phyloP scores from a whole-genome alignment of 92 coral and sea anemone species.

The Scolanthus callimorphus region DNA sequence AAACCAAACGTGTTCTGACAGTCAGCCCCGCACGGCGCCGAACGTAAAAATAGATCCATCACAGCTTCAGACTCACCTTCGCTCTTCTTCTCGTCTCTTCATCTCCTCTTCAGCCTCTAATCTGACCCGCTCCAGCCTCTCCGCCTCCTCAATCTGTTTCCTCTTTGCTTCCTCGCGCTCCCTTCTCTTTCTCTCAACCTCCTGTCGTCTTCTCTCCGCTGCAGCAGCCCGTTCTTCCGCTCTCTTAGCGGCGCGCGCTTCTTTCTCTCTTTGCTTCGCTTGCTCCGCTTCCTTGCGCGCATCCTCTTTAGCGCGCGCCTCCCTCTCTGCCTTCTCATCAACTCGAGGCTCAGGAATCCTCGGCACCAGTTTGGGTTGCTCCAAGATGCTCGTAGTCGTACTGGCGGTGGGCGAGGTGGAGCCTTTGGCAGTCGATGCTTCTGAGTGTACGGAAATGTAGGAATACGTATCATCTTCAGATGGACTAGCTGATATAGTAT shows the following conservation, averaged over 20 bases:
- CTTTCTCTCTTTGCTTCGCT: conserved; percentile 59
- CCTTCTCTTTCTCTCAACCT: conserved; percentile 91
- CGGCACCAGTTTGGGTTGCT: conserved; percentile 61
- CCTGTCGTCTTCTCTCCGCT: conserved; percentile 90
- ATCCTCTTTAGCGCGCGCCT: conserved; percentile 18
- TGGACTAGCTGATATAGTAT: conserved; percentile 34
- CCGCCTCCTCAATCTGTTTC: conserved; percentile 82
- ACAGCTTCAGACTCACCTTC: no score
- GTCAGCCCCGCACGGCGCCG: no score
- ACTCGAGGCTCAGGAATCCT: conserved; percentile 46
- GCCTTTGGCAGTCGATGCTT: conserved; percentile 28
- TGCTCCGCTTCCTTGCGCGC: conserved; percentile 34
- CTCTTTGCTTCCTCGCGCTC: conserved; percentile 93
- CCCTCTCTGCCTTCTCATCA: conserved; percentile 18
- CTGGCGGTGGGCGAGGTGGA: conserved; percentile 22
- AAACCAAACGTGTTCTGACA: no score
- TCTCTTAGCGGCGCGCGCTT: conserved; percentile 77
- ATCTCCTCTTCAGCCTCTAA: conserved; percentile 87
- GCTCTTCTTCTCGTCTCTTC: conserved; percentile 80
- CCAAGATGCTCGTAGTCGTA: conserved; percentile 21
- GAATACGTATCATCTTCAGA: conserved; percentile 31
- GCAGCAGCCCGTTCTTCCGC: conserved; percentile 98
- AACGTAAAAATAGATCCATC: no score
- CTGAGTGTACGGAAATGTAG: conserved; percentile 40
- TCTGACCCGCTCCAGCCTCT: conserved; percentile 70